Conservation (phyloP, 2,113 vertebrate genomes). For the Macaca nemestrina region DNA sequence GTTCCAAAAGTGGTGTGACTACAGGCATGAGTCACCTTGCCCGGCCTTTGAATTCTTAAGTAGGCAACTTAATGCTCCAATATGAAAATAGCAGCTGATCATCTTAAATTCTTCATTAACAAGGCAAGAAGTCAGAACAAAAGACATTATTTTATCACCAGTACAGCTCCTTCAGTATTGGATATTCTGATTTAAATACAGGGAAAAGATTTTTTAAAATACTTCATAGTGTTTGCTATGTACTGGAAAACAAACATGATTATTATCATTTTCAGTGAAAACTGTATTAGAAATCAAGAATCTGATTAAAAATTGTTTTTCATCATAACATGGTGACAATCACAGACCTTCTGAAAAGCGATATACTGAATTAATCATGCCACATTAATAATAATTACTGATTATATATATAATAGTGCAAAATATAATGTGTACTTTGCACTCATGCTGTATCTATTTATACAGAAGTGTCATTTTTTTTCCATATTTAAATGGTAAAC, state of each 20-base stretch:
- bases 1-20: too few species aligned
- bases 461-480: neutral
- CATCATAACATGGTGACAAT: neutral
- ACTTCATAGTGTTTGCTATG: neutral
- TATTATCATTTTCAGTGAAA: neutral
- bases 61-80: neutral
- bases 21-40: too few species aligned
- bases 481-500: neutral
- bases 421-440: neutral
- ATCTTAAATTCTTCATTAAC: neutral
- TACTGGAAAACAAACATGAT: neutral
- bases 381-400: conserved; percentile 2
- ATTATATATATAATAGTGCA: neutral
- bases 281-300: neutral
- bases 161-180: neutral
- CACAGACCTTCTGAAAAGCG: neutral
- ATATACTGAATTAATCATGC: neutral
- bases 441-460: neutral
- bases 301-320: conserved; percentile 23
- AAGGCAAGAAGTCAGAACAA: neutral
- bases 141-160: neutral
- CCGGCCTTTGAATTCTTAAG: neutral
- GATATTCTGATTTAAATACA: neutral
- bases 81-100: neutral
- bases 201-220: neutral